Percentiles rank a stretch among this genome's conserved stretches.
These are phyloP conservation scores for Poecilia wingei DNA, from an alignment of 2,797 vertebrate genomes.

Conservation along the genomic window DNA sequence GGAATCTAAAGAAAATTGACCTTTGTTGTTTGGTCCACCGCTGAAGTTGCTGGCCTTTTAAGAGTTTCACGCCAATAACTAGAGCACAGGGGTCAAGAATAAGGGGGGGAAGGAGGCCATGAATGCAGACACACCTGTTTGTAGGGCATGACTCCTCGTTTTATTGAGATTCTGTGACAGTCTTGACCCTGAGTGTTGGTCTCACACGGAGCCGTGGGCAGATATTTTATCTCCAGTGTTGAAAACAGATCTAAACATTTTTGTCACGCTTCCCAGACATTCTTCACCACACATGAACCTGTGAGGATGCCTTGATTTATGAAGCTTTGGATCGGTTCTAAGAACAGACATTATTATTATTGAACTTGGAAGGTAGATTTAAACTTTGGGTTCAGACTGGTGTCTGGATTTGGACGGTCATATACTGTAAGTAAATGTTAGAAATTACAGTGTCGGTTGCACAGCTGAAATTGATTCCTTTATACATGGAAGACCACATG, in stretches of 20 bases:
- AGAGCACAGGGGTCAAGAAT: conserved; percentile 47
- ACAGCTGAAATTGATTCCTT: conserved; percentile 46
- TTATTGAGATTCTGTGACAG: conserved; percentile 30
- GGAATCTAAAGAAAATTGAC: conserved; percentile 21
- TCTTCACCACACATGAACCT: conserved; percentile 32
- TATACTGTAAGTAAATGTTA: conserved; percentile 37
- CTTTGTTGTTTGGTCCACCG: conserved; percentile 35
- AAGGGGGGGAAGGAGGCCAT: conserved; percentile 37
- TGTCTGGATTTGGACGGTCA: conserved; percentile 26
- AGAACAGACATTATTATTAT: conserved; percentile 42
- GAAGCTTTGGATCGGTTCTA: conserved; percentile 49
- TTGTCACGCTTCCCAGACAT: conserved; percentile 30
- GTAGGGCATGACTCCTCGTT: conserved; percentile 66
- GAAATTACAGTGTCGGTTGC: conserved; percentile 51
- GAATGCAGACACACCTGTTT: conserved; percentile 73
- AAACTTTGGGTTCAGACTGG: conserved; percentile 33
- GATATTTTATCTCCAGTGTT: conserved; percentile 24
- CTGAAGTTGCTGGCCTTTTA: conserved; percentile 42
- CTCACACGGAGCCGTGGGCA: not conserved
- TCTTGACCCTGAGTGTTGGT: conserved; percentile 19
- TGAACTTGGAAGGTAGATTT: conserved; percentile 56
- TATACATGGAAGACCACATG: conserved; percentile 41
- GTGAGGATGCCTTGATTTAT: conserved; percentile 62
- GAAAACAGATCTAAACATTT: conserved; percentile 37
- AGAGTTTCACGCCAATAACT: conserved; percentile 38